Percentiles rank a stretch among this genome's conserved stretches.
Conservation (phyloP, 2,113 vertebrate species). For the Ciconia boyciana region DNA sequence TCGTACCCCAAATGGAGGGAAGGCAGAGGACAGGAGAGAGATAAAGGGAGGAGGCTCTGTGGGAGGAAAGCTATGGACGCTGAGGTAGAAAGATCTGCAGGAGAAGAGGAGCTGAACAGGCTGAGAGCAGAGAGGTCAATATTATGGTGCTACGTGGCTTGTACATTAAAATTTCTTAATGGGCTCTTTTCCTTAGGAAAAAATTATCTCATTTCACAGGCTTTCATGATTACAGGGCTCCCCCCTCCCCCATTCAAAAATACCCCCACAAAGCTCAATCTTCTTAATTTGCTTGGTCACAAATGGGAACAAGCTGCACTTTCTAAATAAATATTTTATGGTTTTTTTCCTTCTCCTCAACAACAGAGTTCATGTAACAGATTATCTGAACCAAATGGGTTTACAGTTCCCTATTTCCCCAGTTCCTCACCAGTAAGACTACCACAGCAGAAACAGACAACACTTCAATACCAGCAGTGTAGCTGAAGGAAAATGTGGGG, state of each 20-base stretch:
- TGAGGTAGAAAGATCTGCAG: not conserved
- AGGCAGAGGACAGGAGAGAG: not conserved
- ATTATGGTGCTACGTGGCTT: not conserved
- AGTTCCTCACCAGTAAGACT: not conserved
- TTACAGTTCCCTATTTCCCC: not conserved
- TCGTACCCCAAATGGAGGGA: not conserved
- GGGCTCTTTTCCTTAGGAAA: not conserved
- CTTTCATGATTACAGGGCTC: not conserved
- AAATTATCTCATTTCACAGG: slow-evolving; percentile 8
- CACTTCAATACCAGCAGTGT: not conserved
- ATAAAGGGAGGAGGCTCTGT: not conserved
- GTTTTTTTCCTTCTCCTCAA: not conserved
- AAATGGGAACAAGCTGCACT: slow-evolving; percentile 62
- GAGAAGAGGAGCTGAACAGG: not conserved
- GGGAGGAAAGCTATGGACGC: not conserved
- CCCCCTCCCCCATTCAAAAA: not conserved
- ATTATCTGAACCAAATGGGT: slow-evolving; percentile 33
- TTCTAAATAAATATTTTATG: slow-evolving; percentile 48
- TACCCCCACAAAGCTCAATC: slow-evolving; percentile 9
- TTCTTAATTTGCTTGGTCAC: slow-evolving; percentile 31
- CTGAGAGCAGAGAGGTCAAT: not conserved
- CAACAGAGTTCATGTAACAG: not conserved
- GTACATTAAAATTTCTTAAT: not conserved
- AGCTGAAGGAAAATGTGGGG: not conserved
- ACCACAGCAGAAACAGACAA: not conserved